A percentile compares a stretch with the other conserved stretches of the same genome.
phyloP scores from a whole-genome alignment of 2,888 invertebrate genomes.

The Nephrotoma appendiculata region DNA sequence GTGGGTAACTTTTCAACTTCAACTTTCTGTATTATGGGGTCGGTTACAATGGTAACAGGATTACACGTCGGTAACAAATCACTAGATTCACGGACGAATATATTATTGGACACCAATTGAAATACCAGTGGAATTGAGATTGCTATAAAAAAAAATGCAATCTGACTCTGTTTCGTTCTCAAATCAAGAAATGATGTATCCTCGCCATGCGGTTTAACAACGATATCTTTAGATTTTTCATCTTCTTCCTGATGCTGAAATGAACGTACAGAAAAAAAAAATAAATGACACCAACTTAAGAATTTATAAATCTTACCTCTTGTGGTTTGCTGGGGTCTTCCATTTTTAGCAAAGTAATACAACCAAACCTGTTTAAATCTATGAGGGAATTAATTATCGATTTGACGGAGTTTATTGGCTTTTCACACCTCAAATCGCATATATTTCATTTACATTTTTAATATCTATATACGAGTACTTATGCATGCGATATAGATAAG shows the following conservation, averaged over 20 bases:
- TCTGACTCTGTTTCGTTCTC: conserved; percentile 11
- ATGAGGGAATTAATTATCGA: too few relatives aligned
- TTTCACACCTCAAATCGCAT: too few relatives aligned
- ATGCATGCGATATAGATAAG: too few relatives aligned
- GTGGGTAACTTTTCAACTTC: conserved; percentile 19
- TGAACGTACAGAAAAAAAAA: background rate
- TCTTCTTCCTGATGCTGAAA: background rate
- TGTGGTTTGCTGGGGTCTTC: background rate
- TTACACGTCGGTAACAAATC: too few relatives aligned
- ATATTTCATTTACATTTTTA: too few relatives aligned
- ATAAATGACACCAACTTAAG: background rate
- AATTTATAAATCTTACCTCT: background rate
- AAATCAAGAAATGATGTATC: conserved; percentile 11
- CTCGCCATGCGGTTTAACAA: background rate
- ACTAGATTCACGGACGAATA: too few relatives aligned
- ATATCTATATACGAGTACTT: too few relatives aligned
- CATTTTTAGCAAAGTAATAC: background rate
- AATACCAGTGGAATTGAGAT: conserved; percentile 6
- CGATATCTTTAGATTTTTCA: background rate
- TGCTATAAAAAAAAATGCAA: conserved; percentile 10
- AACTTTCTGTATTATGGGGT: background rate
- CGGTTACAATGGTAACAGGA: background rate
- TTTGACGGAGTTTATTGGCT: too few relatives aligned
- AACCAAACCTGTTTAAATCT: too few relatives aligned
- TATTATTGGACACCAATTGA: too few relatives aligned